Evolutionary conservation across 2,888 invertebrate genomes (phyloP), one percentile per base, ranked within the genome.

Genomic region (Tuta absoluta): DNA sequence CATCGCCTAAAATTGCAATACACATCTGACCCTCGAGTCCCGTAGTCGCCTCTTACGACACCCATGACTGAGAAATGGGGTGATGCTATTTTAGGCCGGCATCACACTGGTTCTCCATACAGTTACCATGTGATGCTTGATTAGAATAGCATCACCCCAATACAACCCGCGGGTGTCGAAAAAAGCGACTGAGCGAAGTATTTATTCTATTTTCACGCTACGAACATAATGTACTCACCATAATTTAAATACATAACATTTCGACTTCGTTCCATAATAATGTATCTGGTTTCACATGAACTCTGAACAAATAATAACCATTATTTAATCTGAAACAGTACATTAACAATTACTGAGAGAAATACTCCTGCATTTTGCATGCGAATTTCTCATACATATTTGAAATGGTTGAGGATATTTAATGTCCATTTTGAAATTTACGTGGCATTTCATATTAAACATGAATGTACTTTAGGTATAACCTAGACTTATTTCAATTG

Each of bases 371-470:
- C 17, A 45, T 41, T 61, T 59, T 17, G 48, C 19, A 48, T 61
- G 48, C 61, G 61, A 61, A 61, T 49, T 33, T 48, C 48, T 49
- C 49, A 61, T 61, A 19, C 48, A 61, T 61, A 49, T 61, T 48
- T 49, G 19, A 48, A 49, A 28, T 48, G 45, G 48, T 45, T 48
- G 49, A 61, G 33, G 61, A 61, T 61, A 61, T 61, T 61, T 49
- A 61, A 61, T 48, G 48, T 61, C 49, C 61, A 61, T 61, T 61
- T 61, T 49, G 49, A 61, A 49, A 49, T 49, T 33, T 59, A 38
- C 7, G 38, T 12, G 8, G 45, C 37, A 23, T 59, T 59, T 59
- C 23, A 38, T 59, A 59, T 59, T 41, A 19, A 59, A 59, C 59
- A 59, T 14, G 23, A 45, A 41, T 38, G 51, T 21, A 49, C 21